These are phyloP conservation scores for Phortica variegata DNA, from an alignment of 1,140 invertebrate genomes.

Conservation along the genomic window DNA sequence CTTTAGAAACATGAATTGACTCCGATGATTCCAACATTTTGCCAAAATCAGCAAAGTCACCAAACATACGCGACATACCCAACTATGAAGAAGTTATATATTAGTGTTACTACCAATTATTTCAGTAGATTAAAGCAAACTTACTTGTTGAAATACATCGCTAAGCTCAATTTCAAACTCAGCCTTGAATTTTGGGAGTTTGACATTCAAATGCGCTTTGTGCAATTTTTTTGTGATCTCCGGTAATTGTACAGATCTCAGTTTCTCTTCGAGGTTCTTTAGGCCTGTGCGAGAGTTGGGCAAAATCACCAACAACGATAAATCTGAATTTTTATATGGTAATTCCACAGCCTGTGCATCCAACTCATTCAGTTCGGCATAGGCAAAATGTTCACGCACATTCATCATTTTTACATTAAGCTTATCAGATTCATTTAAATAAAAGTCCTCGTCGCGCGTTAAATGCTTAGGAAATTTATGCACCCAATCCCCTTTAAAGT, in stretches of 20 bases:
- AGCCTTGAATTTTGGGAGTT: conserved; percentile 66
- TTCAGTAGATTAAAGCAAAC: not conserved
- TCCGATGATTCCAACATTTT: conserved; percentile 60
- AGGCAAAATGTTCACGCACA: conserved; percentile 42
- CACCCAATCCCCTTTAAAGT: conserved; percentile 60
- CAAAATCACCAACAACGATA: conserved; percentile 65
- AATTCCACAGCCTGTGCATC: conserved; percentile 42
- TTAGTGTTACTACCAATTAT: not conserved
- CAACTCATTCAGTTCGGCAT: conserved; percentile 30
- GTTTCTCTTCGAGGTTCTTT: conserved; percentile 58
- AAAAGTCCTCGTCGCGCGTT: conserved; percentile 28
- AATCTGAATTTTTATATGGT: conserved; percentile 58
- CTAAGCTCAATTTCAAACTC: conserved; percentile 61
- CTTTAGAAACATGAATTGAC: conserved; percentile 59
- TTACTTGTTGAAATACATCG: conserved; percentile 59
- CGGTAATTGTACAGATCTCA: conserved; percentile 49
- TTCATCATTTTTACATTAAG: conserved; percentile 61
- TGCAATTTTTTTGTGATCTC: conserved; percentile 40
- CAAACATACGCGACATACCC: conserved; percentile 64
- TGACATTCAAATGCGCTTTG: conserved; percentile 57
- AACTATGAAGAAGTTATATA: conserved; percentile 52
- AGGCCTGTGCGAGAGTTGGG: conserved; percentile 59
- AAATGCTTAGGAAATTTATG: conserved; percentile 29
- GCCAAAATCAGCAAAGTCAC: conserved; percentile 62
- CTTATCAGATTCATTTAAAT: conserved; percentile 24